phyloP scores from a whole-genome alignment of 2,888 invertebrate species.

The Encarsia formosa region DNA sequence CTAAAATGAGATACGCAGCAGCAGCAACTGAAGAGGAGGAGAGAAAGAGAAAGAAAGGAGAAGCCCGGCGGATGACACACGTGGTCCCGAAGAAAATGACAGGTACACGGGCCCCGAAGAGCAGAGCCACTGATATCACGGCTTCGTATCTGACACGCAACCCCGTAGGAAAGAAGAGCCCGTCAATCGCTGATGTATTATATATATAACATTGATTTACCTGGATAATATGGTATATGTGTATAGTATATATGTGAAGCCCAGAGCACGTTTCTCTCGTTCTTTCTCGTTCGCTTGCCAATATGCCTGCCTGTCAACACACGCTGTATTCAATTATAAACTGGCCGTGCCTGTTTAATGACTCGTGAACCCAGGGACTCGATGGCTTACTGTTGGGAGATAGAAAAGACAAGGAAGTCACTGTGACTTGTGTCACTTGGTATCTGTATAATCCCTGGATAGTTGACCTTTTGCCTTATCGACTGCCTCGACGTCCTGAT shows the following conservation, averaged over 20 bases:
- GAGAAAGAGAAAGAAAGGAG: constrained; percentile 26
- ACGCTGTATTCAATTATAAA: constrained; percentile 50
- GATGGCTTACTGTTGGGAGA: too few species aligned
- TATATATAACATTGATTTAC: too few species aligned
- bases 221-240: too few species aligned
- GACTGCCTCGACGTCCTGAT: too few species aligned
- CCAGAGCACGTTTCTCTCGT: constrained; percentile 31
- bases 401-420: neutral
- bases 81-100: constrained; percentile 50
- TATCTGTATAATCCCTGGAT: too few species aligned
- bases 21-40: constrained; percentile 28
- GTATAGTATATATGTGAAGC: too few species aligned
- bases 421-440: neutral
- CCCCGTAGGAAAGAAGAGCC: too few species aligned
- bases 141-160: constrained; percentile 47
- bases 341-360: constrained; percentile 42
- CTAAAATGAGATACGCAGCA: constrained; percentile 6
- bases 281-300: constrained; percentile 44
- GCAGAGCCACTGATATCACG: constrained; percentile 43
- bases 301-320: constrained; percentile 51
- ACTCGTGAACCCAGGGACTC: constrained; percentile 43
- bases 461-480: constrained; percentile 22
- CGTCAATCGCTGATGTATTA: too few species aligned
- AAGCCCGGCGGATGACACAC: constrained; percentile 42
- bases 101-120: constrained; percentile 47